phyloP scores from a whole-genome alignment of 1,140 invertebrate genomes.

The Melipona quadrifasciata region DNA sequence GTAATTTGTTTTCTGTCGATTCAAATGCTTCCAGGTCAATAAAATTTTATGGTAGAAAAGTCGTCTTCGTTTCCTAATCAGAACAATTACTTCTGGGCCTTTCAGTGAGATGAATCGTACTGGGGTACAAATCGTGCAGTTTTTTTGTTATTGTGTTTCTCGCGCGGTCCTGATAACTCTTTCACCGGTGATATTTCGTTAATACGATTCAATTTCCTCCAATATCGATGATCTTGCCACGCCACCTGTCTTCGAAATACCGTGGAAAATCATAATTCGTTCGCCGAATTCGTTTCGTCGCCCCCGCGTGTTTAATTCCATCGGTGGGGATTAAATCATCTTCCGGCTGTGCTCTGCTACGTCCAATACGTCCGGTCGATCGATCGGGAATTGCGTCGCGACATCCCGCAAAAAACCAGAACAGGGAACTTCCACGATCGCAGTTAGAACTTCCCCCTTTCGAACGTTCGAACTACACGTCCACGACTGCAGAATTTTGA shows the following conservation, averaged over 20 bases:
- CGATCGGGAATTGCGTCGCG: background rate
- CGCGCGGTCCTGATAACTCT: no score
- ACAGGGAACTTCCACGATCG: background rate
- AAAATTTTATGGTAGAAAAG: no score
- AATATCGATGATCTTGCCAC: no score
- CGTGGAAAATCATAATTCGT: background rate
- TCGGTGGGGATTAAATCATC: background rate
- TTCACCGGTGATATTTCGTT: no score
- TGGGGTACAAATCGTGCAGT: no score
- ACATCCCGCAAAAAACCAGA: background rate
- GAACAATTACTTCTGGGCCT: no score
- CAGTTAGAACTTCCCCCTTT: conserved; percentile 45
- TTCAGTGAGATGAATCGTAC: no score
- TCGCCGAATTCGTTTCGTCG: background rate
- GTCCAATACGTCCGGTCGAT: background rate
- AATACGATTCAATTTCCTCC: no score
- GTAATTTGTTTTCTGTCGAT: no score
- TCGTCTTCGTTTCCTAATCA: no score
- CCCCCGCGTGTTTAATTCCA: background rate
- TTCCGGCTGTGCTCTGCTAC: background rate
- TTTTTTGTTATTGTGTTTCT: no score
- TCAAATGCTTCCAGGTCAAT: no score
- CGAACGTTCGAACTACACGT: conserved; percentile 14
- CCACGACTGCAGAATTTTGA: conserved; percentile 30
- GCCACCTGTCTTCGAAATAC: background rate